phyloP scores from a whole-genome alignment of 2,797 vertebrate species.

The Anguilla marmorata region DNA sequence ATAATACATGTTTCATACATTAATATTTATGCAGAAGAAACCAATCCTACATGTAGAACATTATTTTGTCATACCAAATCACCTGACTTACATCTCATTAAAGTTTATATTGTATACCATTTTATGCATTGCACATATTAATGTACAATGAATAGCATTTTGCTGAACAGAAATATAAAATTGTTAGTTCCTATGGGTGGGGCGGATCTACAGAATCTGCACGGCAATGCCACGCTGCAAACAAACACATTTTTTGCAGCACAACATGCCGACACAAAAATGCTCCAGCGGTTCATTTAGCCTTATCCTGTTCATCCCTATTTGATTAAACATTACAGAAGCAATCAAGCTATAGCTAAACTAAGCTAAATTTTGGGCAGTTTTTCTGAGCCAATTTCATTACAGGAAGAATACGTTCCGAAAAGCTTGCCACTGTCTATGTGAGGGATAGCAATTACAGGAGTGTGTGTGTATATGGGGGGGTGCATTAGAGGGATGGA shows the following conservation, averaged over 20 bases:
- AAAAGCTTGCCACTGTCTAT: background rate
- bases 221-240: background rate
- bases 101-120: background rate
- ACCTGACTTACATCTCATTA: background rate
- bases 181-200: background rate
- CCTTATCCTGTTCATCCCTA: background rate
- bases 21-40: conserved; percentile 22
- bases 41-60: conserved; percentile 12
- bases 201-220: background rate
- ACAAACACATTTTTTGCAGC: conserved; percentile 9
- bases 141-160: background rate
- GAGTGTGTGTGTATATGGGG: background rate
- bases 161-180: background rate
- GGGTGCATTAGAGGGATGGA: background rate
- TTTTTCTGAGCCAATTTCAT: background rate
- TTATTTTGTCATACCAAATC: conserved; percentile 4
- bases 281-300: background rate
- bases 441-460: background rate
- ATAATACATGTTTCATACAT: conserved; percentile 32
- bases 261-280: conserved; percentile 4
- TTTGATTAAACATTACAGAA: background rate
- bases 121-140: background rate
- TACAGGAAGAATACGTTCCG: background rate
- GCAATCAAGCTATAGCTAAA: background rate
- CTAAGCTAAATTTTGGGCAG: background rate